These are phyloP conservation scores for Perca schrenkii DNA, from an alignment of 2,113 vertebrate species.

Conservation along the genomic window DNA sequence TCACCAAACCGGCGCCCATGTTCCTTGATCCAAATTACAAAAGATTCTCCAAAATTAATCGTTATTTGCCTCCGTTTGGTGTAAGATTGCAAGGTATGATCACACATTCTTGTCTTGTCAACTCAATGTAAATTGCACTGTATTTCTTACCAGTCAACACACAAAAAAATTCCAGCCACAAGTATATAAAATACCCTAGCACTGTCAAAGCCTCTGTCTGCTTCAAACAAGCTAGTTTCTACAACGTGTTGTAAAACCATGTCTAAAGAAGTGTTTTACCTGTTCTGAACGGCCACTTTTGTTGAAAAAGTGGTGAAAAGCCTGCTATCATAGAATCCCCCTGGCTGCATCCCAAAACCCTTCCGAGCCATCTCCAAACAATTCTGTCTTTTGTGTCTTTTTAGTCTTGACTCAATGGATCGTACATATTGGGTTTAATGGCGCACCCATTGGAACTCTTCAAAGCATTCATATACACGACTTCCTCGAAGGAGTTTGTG, in stretches of 20 bases:
- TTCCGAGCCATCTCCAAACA: not conserved
- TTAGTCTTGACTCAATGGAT: not conserved
- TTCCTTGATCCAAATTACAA: slow-evolving; percentile 79
- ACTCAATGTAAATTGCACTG: not conserved
- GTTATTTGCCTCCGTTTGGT: slow-evolving; percentile 76
- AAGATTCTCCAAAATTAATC: slow-evolving; percentile 62
- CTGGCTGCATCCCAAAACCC: not conserved
- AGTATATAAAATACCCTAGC: not conserved
- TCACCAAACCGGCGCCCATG: slow-evolving; percentile 74
- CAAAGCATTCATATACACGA: no score
- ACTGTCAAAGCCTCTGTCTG: not conserved
- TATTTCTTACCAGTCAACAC: not conserved
- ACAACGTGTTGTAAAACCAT: not conserved
- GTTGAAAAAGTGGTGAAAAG: not conserved
- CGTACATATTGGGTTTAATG: not conserved
- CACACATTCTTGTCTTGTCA: slow-evolving; percentile 7
- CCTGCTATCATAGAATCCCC: not conserved
- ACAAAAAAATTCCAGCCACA: not conserved
- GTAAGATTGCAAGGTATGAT: slow-evolving; percentile 77
- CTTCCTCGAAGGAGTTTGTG: no score
- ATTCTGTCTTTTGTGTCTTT: not conserved
- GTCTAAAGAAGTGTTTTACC: not conserved
- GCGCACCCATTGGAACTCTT: not conserved
- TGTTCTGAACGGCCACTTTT: not conserved
- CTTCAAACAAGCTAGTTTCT: not conserved